Base-by-base conservation (phyloP, 2,113 vertebrate genomes). In the Athene cunicularia region DNA sequence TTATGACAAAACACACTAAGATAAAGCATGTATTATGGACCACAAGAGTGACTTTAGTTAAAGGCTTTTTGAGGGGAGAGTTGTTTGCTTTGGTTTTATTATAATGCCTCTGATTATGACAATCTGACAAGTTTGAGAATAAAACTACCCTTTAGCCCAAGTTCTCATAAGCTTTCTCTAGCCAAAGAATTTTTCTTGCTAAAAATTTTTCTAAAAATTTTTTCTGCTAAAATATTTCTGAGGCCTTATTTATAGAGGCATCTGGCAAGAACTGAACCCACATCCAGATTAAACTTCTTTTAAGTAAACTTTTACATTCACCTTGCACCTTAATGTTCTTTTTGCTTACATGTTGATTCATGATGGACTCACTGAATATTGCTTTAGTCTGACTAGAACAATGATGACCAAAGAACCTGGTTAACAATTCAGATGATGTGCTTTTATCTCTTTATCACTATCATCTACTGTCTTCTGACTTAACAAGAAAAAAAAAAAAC, bases 381-480 rank as follows among this genome's bases (percentile, higher is more conserved):
- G 68, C 66, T 95, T 94, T 88, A 89, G 63, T 94, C 76, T 94
- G 81, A 56, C 67, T 89, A 91, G 82, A 92, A 80, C 62, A 55
- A 85, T 62, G 33, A 80, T 89, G 64, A 83, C 28, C 43, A 92
- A 94, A 95, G 63, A 83, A 13, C 55, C 47, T 63, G 66, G 11
- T 80, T 95, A 95, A 59, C 62, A 45, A 68, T 41, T 86, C 8
- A 6, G 55, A 83, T 12, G 6, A 8, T 33, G 73, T 32, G 88
- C 77, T 92, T 76, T 97, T 88, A 83, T 93, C 33, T 91, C 43
- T 93, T 93, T 87, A 49, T 86, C 71, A 92, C 27, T 84, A 83
- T 56, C 67, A 79, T 72, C 67, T 90, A 81, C 90, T 90, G 28
- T 52, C 66, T 93, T 56, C 32, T 94, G 87, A 86, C 53, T 43